Conservation (phyloP, 1,140 invertebrate genomes). For the Bombus sibiricus region DNA sequence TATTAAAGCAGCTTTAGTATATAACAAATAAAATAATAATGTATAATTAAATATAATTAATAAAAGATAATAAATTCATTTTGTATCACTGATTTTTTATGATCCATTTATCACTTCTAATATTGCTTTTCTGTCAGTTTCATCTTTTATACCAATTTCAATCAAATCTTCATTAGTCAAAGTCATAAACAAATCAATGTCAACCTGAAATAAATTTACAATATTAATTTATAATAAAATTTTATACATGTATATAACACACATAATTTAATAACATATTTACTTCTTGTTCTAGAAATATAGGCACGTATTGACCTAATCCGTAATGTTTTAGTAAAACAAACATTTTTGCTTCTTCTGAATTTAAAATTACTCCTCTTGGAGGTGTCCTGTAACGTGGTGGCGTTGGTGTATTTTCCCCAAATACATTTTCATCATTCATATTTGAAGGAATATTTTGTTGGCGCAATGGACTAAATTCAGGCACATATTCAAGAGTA, state of each 20-base stretch:
- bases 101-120: constrained; percentile 67
- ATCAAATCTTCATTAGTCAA: constrained; percentile 74
- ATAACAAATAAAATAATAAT: constrained; percentile 5
- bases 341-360: constrained; percentile 68
- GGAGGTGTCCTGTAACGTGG: constrained; percentile 75
- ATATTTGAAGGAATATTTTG: constrained; percentile 71
- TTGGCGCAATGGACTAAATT: constrained; percentile 74
- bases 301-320: constrained; percentile 68
- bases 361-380: constrained; percentile 68
- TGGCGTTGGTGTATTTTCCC: constrained; percentile 76
- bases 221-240: background rate
- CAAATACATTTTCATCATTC: constrained; percentile 74
- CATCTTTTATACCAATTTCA: constrained; percentile 76
- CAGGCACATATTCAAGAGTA: constrained; percentile 70
- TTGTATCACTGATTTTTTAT: constrained; percentile 43
- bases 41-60: constrained; percentile 2
- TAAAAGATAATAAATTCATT: constrained; percentile 8
- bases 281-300: constrained; percentile 79
- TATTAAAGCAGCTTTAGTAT: background rate
- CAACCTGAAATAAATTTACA: constrained; percentile 69
- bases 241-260: background rate
- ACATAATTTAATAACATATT: constrained; percentile 14
- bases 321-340: constrained; percentile 70
- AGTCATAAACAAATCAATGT: constrained; percentile 76
- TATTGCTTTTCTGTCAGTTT: constrained; percentile 71